Evolutionary conservation across 1,140 invertebrate species (phyloP).

Genomic region (Andricus grossulariae): DNA sequence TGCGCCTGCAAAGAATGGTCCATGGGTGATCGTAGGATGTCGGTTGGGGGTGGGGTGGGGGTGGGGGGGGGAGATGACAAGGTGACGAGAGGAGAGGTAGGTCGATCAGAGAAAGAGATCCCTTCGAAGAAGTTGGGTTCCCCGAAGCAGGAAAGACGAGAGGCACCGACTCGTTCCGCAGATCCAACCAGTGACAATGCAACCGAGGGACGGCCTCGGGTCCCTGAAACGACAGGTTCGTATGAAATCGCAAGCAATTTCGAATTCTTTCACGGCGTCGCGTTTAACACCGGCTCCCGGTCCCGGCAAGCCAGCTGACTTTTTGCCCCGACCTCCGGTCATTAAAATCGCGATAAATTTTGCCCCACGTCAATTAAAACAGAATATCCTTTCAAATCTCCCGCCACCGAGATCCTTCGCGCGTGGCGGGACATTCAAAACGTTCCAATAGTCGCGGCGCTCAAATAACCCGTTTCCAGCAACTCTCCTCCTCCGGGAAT

Average conservation of each 20-base stretch:
- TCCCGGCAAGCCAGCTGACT: neutral
- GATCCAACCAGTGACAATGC: constrained; percentile 53
- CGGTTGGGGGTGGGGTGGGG: constrained; percentile 39
- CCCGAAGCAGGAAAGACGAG: constrained; percentile 46
- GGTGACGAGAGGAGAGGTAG: constrained; percentile 43
- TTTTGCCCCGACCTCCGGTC: constrained; percentile 1
- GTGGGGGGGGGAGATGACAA: constrained; percentile 46
- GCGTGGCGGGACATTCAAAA: constrained; percentile 1
- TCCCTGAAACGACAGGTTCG: constrained; percentile 43
- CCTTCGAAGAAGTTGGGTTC: constrained; percentile 54
- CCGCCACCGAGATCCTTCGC: neutral
- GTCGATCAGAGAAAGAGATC: constrained; percentile 54
- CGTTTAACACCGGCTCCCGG: constrained; percentile 15
- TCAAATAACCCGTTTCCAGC: neutral
- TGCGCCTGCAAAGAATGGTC: too few relatives aligned
- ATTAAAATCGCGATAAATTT: constrained; percentile 29
- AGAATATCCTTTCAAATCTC: neutral
- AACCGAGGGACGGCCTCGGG: constrained; percentile 37
- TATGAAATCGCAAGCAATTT: constrained; percentile 32
- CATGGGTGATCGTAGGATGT: too few relatives aligned
- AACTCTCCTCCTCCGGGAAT: too few relatives aligned
- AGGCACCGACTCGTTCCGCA: constrained; percentile 46
- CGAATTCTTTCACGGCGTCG: constrained; percentile 30
- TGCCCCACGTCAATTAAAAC: constrained; percentile 4
- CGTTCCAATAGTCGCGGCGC: too few relatives aligned